Base-by-base conservation (phyloP, 2,797 vertebrate genomes). In the Protosalanx chinensis region DNA sequence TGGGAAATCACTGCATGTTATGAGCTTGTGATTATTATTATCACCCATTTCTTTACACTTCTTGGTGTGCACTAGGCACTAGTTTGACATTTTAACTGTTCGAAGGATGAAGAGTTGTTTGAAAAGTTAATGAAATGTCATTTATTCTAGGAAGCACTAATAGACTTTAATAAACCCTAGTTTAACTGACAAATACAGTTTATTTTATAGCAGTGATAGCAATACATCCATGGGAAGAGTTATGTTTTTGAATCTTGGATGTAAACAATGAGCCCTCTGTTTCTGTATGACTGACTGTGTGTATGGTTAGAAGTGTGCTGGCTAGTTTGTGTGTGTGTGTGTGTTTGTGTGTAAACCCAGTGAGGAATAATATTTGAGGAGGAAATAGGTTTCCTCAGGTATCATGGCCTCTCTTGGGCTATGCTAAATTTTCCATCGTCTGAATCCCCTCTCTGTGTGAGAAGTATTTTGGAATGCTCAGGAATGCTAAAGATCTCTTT, bases 371-470 rank as follows among this genome's bases (percentile, higher is more conserved):
- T 88, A 86, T 87, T 89, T 89, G 82, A 80, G 69, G 72, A 89
- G 80, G 82, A 79, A 85, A 74, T 72, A 76, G 81, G 79, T 78
- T 85, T 88, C 76, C 79, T 76, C 72, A 78, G 81, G 79, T 80
- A 85, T 88, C 76, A 78, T 73, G 51, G 72, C 67, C 64, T 76
- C 80, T 78, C 69, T 63, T 70, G 66, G 77, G 82, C 81, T 70
- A 76, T 51, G 68, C 70, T 74, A 63, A 57, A 66, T 76, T 81
- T 75, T 75, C 72, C 41, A 1, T 57, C 3, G 68, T n/a, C 75
- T 93, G 89, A 93, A 93, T 92, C 79, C 78, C 15, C 69, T 86
- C 90, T 90, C 92, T 93, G 91, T 93, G 61, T 67, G 18, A 32
- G 59, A 59, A 63, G 81, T 72, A 46, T 63, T 51, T 4, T 63